Conservation (phyloP, 2,888 invertebrate species). For the Sphinx pinastri region DNA sequence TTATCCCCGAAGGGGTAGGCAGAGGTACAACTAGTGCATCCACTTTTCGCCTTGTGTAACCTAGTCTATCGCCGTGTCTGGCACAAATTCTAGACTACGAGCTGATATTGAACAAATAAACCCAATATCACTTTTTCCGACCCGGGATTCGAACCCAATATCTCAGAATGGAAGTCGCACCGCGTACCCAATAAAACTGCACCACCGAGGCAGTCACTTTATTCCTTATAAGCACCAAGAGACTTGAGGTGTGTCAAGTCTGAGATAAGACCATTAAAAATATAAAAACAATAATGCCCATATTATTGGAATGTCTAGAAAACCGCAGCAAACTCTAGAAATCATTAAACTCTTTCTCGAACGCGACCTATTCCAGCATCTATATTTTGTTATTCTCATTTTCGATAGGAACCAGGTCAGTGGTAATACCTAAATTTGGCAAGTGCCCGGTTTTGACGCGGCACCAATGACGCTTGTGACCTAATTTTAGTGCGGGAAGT, state of each 20-base stretch:
- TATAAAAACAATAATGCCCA: too few species aligned
- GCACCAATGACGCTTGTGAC: conserved; percentile 21
- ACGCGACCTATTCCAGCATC: conserved; percentile 7
- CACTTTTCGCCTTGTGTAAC: too few species aligned
- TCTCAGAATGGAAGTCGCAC: background rate
- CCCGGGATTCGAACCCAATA: background rate
- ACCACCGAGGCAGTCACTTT: background rate
- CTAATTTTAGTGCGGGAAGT: conserved; percentile 24
- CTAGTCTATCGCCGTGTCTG: background rate
- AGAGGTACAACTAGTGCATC: too few species aligned
- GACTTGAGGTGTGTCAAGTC: background rate
- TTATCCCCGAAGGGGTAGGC: too few species aligned
- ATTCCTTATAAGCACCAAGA: background rate
- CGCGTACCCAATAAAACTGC: background rate
- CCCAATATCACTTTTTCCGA: background rate
- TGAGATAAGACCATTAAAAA: too few species aligned
- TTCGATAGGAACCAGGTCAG: conserved; percentile 23
- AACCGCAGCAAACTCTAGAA: background rate
- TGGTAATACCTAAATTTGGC: conserved; percentile 29
- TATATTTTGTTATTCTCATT: conserved; percentile 13
- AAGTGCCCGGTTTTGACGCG: conserved; percentile 25
- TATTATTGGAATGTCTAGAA: too few species aligned
- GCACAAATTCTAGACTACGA: background rate
- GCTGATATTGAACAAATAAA: too few species aligned
- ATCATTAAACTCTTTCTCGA: background rate